Evolutionary conservation across 2,797 vertebrate genomes (phyloP).

Genomic region (Urocyon cinereoargenteus): DNA sequence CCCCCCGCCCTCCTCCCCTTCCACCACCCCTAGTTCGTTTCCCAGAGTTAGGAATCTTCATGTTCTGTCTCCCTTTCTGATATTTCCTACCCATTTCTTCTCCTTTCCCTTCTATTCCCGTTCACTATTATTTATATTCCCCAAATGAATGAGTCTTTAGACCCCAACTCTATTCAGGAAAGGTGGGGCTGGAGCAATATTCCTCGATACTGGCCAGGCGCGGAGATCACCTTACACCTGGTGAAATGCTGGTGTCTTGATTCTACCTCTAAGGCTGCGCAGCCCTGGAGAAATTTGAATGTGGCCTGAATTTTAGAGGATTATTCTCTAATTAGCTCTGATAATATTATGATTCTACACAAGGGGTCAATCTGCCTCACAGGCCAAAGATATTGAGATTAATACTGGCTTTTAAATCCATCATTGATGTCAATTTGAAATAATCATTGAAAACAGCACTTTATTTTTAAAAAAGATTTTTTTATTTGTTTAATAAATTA

Average conservation of each 20-base stretch:
- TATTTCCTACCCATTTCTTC: too few relatives aligned
- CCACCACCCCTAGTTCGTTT: too few relatives aligned
- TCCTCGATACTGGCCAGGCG: fast-evolving
- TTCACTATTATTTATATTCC: too few relatives aligned
- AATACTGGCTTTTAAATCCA: background rate
- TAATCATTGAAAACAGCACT: background rate
- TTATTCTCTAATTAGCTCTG: background rate
- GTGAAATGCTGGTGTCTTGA: background rate
- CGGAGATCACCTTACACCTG: background rate
- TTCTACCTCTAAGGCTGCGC: background rate
- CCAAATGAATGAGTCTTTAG: background rate
- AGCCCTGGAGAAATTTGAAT: background rate
- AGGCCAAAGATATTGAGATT: background rate
- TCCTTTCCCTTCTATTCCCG: too few relatives aligned
- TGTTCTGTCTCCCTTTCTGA: too few relatives aligned
- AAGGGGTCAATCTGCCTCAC: background rate
- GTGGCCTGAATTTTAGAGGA: background rate
- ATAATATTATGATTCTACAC: background rate
- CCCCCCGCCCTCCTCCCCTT: too few relatives aligned
- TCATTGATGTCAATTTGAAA: background rate
- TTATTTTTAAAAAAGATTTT: background rate
- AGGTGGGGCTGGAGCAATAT: background rate
- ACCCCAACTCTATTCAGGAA: background rate
- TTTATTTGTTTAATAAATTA: too few relatives aligned
- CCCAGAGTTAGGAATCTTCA: too few relatives aligned